These are phyloP conservation scores for Bombyx huttoni DNA, from an alignment of 2,888 invertebrate species.

Conservation along the genomic window DNA sequence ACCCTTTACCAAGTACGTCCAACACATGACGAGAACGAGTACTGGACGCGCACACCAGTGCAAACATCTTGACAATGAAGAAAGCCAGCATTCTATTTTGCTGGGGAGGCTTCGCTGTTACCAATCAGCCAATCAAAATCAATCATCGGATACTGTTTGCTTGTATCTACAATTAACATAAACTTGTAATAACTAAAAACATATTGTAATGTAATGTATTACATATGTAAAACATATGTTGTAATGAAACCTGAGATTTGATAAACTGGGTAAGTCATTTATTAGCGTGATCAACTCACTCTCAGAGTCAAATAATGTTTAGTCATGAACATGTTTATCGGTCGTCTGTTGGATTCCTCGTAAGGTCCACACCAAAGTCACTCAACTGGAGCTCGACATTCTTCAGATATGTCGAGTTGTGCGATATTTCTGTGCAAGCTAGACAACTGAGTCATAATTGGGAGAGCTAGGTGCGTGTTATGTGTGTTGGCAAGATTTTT, in stretches of 20 bases:
- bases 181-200: slow-evolving; percentile 42
- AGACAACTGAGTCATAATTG: background rate
- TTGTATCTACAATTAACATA: slow-evolving; percentile 71
- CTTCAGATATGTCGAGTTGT: background rate
- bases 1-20: slow-evolving; percentile 40
- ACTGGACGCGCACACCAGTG: slow-evolving; percentile 30
- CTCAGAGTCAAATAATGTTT: background rate
- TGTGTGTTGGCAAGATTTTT: background rate
- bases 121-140: slow-evolving; percentile 72
- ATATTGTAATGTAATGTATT: too few species aligned
- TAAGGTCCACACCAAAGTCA: background rate
- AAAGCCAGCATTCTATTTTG: slow-evolving; percentile 48
- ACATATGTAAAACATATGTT: too few species aligned
- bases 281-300: background rate
- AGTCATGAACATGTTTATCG: background rate
- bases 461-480: background rate
- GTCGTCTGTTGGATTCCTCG: background rate
- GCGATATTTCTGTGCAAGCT: background rate
- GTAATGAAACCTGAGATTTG: background rate
- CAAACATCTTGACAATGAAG: slow-evolving; percentile 40
- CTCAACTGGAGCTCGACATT: background rate
- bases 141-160: slow-evolving; percentile 71
- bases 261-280: background rate
- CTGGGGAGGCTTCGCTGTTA: slow-evolving; percentile 55
- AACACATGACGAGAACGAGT: slow-evolving; percentile 23